Conservation (phyloP, 2,888 invertebrate species). For the Rhogogaster chlorosoma region DNA sequence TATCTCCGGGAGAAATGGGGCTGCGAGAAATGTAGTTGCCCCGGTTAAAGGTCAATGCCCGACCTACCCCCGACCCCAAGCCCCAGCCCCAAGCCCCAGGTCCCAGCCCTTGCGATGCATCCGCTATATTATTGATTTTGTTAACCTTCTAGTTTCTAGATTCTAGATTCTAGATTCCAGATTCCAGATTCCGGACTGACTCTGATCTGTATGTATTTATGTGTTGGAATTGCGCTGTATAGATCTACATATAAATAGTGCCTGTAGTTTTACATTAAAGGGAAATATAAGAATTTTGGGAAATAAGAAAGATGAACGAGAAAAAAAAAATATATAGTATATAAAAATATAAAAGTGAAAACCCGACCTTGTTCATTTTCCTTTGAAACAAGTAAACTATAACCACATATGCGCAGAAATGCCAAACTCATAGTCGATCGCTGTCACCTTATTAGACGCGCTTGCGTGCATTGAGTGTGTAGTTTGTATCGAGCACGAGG, state of each 20-base stretch:
- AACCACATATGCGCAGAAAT: not conserved
- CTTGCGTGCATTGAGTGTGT: conserved; percentile 49
- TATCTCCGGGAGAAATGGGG: conserved; percentile 38
- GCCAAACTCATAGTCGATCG: not conserved
- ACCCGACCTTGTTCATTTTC: not conserved
- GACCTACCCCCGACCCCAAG: conserved; percentile 69
- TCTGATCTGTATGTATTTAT: not conserved
- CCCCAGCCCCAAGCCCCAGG: conserved; percentile 54
- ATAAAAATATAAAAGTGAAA: not conserved
- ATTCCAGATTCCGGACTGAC: not conserved
- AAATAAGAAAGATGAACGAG: not conserved
- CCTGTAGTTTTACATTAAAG: not conserved
- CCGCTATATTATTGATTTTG: conserved; percentile 70
- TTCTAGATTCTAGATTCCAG: not conserved
- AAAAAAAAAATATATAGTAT: too few species aligned
- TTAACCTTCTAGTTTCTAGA: conserved; percentile 67
- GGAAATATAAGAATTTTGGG: too few species aligned
- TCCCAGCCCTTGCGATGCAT: conserved; percentile 59
- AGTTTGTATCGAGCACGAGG: conserved; percentile 68
- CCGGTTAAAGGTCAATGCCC: conserved; percentile 76
- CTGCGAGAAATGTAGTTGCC: conserved; percentile 69
- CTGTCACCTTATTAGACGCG: conserved; percentile 42
- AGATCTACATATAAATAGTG: not conserved
- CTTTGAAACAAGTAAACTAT: not conserved
- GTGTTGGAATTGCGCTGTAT: not conserved